Conservation (phyloP, 2,113 vertebrate species). For the Phylloscopus trochiloides region DNA sequence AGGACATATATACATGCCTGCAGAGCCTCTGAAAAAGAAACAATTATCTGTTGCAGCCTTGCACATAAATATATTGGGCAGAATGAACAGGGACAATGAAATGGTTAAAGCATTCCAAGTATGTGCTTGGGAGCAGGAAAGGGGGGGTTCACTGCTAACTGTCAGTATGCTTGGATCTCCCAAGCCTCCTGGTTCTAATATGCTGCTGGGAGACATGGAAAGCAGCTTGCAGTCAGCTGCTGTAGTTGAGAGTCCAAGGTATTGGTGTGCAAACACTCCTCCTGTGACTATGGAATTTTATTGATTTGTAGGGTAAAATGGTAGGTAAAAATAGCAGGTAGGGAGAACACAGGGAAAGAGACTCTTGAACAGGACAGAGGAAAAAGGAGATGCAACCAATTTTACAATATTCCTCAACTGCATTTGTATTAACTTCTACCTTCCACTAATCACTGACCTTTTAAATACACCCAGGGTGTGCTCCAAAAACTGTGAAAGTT, state of each 20-base stretch:
- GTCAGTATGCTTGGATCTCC: constrained; percentile 34
- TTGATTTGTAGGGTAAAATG: not conserved
- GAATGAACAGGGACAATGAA: constrained; percentile 12
- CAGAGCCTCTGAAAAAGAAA: constrained; percentile 10
- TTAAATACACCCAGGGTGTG: not conserved
- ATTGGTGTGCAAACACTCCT: not conserved
- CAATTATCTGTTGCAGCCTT: not conserved
- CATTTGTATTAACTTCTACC: constrained; percentile 27
- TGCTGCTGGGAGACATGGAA: constrained; percentile 16
- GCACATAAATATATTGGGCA: not conserved
- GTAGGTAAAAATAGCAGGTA: not conserved
- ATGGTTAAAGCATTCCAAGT: constrained; percentile 51
- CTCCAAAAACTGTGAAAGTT: constrained; percentile 22
- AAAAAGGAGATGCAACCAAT: not conserved
- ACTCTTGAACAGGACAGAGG: not conserved
- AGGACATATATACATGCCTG: not conserved
- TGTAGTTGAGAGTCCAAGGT: not conserved
- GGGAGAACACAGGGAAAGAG: not conserved
- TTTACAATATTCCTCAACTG: constrained; percentile 46
- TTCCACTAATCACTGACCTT: constrained; percentile 21
- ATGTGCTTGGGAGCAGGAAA: constrained; percentile 33
- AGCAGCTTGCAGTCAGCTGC: constrained; percentile 59
- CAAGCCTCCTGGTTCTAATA: constrained; percentile 63
- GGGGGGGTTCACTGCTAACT: constrained; percentile 3
- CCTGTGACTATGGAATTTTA: not conserved